These are phyloP conservation scores for Cynoglossus semilaevis DNA, from an alignment of 2,113 vertebrate species.

Conservation along the genomic window DNA sequence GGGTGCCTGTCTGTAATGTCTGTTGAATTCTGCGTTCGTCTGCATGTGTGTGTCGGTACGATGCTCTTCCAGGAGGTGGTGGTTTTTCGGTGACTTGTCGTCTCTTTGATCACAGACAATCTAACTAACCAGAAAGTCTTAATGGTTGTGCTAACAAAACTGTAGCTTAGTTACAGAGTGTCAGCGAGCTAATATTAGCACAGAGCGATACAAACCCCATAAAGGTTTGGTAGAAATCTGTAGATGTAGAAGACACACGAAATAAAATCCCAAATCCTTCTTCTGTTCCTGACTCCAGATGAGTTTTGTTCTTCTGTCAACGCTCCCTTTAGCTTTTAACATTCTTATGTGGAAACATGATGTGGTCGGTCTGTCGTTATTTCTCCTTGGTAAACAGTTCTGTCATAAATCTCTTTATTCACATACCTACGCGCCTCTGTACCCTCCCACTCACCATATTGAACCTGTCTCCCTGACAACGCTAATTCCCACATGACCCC, in stretches of 20 bases:
- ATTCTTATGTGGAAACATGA: too few relatives aligned
- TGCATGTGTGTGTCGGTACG: slow-evolving; percentile 54
- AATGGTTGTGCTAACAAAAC: too few relatives aligned
- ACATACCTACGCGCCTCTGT: slow-evolving; percentile 49
- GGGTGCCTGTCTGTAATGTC: slow-evolving; percentile 52
- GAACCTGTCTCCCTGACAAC: slow-evolving; percentile 57
- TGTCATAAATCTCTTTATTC: slow-evolving; percentile 53
- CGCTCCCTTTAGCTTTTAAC: too few relatives aligned
- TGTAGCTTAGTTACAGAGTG: too few relatives aligned
- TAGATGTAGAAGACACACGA: too few relatives aligned
- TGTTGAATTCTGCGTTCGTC: slow-evolving; percentile 26
- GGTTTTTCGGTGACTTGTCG: slow-evolving; percentile 19
- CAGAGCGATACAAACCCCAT: too few relatives aligned
- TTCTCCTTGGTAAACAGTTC: slow-evolving; percentile 36
- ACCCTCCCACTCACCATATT: slow-evolving; percentile 42
- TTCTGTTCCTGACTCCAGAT: too few relatives aligned
- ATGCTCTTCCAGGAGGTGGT: slow-evolving; percentile 55
- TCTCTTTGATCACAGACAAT: slow-evolving; percentile 5
- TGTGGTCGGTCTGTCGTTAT: slow-evolving; percentile 26
- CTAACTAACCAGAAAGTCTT: too few relatives aligned
- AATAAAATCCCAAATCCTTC: too few relatives aligned
- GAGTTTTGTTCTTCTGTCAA: too few relatives aligned
- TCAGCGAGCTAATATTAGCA: too few relatives aligned
- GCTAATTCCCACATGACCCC: slow-evolving; percentile 66
- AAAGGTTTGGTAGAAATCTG: too few relatives aligned